Evolutionary conservation across 1,140 invertebrate species (phyloP).

Genomic region (Meteorus sp.): DNA sequence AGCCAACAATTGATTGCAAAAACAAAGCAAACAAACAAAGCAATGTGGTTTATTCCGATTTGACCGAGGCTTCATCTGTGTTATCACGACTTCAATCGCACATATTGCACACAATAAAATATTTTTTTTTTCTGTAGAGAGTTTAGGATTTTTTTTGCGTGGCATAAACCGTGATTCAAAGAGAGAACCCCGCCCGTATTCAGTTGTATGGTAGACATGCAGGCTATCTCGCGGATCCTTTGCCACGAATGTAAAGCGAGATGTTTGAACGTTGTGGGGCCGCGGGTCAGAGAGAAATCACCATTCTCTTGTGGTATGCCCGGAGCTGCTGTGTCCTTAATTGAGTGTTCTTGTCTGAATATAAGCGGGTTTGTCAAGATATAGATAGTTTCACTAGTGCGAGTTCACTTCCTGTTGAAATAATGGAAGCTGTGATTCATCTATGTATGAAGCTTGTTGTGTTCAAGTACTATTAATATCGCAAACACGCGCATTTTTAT

Average conservation of each 20-base stretch:
- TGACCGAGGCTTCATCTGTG: too few relatives aligned
- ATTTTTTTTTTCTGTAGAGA: too few relatives aligned
- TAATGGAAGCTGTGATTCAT: too few relatives aligned
- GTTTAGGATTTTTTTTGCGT: too few relatives aligned
- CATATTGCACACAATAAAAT: too few relatives aligned
- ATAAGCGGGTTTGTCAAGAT: neutral
- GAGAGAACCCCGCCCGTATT: neutral
- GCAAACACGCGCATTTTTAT: too few relatives aligned
- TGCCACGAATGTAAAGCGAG: neutral
- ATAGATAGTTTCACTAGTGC: neutral
- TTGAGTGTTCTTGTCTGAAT: constrained; percentile 1
- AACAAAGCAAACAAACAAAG: too few relatives aligned
- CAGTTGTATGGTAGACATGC: neutral
- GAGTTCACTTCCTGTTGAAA: neutral
- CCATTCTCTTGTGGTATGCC: neutral
- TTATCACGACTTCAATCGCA: too few relatives aligned
- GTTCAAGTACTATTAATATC: too few relatives aligned
- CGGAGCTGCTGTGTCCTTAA: neutral
- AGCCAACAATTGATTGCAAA: too few relatives aligned
- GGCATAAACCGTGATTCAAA: constrained; percentile 3
- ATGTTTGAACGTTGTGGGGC: neutral
- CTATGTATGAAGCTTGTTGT: too few relatives aligned
- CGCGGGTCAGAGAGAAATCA: neutral
- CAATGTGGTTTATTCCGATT: too few relatives aligned
- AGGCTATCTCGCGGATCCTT: neutral